phyloP scores from a whole-genome alignment of 2,113 vertebrate genomes.

The Corvus cornix region DNA sequence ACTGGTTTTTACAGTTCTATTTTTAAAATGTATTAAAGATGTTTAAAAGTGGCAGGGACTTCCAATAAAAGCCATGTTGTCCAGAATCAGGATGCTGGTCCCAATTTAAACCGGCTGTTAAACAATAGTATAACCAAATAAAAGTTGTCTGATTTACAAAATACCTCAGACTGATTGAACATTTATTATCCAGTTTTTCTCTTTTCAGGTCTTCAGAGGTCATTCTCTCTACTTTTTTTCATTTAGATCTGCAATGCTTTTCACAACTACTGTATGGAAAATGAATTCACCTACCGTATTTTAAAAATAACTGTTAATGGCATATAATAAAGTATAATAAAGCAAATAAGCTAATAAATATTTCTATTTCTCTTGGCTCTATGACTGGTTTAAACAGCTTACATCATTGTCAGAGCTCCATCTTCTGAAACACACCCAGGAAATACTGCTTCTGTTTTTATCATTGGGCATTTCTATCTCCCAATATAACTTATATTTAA shows the following conservation, averaged over 20 bases:
- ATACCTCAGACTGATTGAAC: conserved; percentile 51
- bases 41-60: conserved; percentile 82
- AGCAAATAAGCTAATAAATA: conserved; percentile 30
- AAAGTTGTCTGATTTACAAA: conserved; percentile 70
- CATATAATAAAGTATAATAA: conserved; percentile 34
- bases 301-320: conserved; percentile 37
- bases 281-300: background rate
- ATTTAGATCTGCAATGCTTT: background rate
- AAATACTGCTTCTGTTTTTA: background rate
- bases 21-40: conserved; percentile 86
- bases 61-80: conserved; percentile 79
- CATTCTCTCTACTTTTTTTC: background rate
- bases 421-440: conserved; percentile 20
- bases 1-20: conserved; percentile 83
- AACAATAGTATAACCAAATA: conserved; percentile 79
- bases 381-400: background rate
- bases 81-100: conserved; percentile 82
- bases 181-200: conserved; percentile 50
- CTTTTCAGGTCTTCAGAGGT: conserved; percentile 51
- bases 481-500: background rate
- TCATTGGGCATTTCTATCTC: background rate
- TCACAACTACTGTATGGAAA: conserved; percentile 28
- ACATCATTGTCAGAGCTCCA: background rate
- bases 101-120: conserved; percentile 82
- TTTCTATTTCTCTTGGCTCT: conserved; percentile 12